Conservation (phyloP, 1,140 invertebrate genomes). For the Caenorhabditis inopinata region DNA sequence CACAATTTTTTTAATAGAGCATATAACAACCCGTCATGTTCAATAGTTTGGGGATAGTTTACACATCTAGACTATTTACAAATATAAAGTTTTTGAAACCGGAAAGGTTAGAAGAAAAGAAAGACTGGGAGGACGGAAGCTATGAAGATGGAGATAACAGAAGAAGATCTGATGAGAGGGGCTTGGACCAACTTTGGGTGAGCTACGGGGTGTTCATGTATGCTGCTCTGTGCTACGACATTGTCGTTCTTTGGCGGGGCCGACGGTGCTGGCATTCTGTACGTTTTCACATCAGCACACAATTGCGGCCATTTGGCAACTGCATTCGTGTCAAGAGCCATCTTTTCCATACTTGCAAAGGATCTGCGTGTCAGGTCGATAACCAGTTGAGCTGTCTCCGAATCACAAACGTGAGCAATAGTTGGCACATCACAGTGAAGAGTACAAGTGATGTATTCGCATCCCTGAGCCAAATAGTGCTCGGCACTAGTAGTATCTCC, state of each 20-base stretch:
- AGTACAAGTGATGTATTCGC: conserved; percentile 64
- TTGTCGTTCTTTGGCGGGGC: neutral
- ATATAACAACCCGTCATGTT: neutral
- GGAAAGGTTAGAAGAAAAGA: neutral
- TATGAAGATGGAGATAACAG: neutral
- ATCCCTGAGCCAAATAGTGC: conserved; percentile 60
- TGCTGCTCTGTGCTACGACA: conserved; percentile 32
- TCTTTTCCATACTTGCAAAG: conserved; percentile 59
- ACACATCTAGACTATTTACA: conserved; percentile 11
- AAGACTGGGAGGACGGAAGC: neutral
- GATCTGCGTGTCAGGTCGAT: conserved; percentile 60
- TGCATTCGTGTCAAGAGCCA: conserved; percentile 64
- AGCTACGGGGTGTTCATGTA: neutral
- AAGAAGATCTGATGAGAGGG: neutral
- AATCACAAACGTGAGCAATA: conserved; percentile 61
- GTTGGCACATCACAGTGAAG: conserved; percentile 64
- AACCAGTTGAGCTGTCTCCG: conserved; percentile 61
- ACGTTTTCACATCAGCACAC: conserved; percentile 62
- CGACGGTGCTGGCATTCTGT: conserved; percentile 51
- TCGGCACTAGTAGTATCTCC: conserved; percentile 64
- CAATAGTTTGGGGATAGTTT: neutral
- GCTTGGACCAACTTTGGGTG: neutral
- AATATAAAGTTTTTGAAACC: neutral
- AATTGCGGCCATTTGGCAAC: conserved; percentile 60
- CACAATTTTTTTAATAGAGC: neutral